A percentile compares a stretch with the other conserved stretches of the same genome.
Conservation (phyloP, 2,888 invertebrate genomes). For the Microctonus aethiopoides region DNA sequence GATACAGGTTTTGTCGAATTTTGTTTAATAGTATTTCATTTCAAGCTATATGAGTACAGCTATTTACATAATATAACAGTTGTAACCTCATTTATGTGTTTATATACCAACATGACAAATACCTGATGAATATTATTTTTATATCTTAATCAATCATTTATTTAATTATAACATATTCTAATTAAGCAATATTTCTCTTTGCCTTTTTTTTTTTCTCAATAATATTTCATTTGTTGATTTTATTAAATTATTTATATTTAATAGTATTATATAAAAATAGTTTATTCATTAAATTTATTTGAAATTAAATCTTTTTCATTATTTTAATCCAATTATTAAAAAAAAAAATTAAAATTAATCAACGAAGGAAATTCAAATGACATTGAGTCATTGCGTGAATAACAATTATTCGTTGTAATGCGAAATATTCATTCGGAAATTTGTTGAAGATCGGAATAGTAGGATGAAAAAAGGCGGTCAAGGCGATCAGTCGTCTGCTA, state of each 20-base stretch:
- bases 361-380: not conserved
- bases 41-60: constrained; percentile 43
- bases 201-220: no score
- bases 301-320: no score
- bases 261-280: not conserved
- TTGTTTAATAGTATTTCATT: constrained; percentile 32
- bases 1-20: constrained; percentile 8
- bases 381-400: not conserved
- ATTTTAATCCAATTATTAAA: not conserved
- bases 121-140: not conserved
- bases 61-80: constrained; percentile 54
- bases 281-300: no score
- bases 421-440: not conserved
- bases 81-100: constrained; percentile 51
- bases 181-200: no score
- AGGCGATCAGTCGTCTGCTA: constrained; percentile 14
- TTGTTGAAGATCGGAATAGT: constrained; percentile 1
- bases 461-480: constrained; percentile 16
- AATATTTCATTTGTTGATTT: not conserved
- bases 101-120: constrained; percentile 8
- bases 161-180: no score
- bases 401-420: not conserved
- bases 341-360: not conserved
- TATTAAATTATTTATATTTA: not conserved
- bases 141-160: not conserved